phyloP scores from a whole-genome alignment of 1,140 invertebrate genomes.

The Steinernema khuongi region DNA sequence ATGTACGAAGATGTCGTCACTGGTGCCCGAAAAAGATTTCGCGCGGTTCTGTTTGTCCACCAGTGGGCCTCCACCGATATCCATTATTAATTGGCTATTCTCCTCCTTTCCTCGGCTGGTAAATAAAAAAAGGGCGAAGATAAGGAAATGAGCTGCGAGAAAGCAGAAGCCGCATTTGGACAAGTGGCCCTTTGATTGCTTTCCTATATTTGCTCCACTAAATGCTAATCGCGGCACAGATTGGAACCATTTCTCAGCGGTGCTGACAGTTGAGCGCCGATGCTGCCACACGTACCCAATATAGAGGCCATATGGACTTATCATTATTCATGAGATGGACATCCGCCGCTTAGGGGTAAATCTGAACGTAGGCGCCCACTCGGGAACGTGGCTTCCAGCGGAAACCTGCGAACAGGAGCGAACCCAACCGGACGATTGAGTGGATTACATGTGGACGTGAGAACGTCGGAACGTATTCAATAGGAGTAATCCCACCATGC shows the following conservation, averaged over 20 bases:
- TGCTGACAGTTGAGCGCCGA: background rate
- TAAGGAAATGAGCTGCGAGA: too few species aligned
- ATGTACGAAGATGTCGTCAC: background rate
- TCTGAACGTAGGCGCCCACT: background rate
- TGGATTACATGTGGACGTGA: background rate
- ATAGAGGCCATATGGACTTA: background rate
- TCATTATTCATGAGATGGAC: slow-evolving; percentile 15
- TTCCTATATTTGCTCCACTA: too few species aligned
- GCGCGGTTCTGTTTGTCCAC: background rate
- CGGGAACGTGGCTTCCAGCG: background rate
- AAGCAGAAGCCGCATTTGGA: too few species aligned
- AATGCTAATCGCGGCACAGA: too few species aligned
- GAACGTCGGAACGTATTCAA: background rate
- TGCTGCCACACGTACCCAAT: too few species aligned
- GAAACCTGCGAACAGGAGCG: background rate
- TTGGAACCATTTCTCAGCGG: too few species aligned
- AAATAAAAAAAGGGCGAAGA: too few species aligned
- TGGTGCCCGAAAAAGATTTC: background rate
- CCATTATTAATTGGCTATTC: slow-evolving; percentile 13
- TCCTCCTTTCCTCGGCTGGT: background rate
- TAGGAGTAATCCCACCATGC: background rate
- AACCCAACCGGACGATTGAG: background rate
- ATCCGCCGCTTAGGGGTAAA: background rate
- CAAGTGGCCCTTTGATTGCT: too few species aligned
- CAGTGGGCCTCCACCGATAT: background rate